Evolutionary conservation across 1,140 invertebrate species (phyloP).

Genomic region (Drosophila parabipectinata): DNA sequence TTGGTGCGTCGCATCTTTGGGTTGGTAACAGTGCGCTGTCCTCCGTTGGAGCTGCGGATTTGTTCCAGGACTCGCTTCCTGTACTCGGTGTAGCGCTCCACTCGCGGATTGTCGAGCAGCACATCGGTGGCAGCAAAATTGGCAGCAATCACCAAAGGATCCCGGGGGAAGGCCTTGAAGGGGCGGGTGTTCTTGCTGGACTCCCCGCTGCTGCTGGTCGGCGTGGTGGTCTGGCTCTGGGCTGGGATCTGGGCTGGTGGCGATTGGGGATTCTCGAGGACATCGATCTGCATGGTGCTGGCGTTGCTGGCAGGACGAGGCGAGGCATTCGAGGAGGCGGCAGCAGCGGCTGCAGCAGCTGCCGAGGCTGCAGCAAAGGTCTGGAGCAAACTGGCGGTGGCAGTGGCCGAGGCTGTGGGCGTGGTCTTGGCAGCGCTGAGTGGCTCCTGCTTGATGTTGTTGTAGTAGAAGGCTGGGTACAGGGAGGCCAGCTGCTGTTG

Average conservation of each 20-base stretch:
- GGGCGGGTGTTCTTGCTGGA: slow-evolving; percentile 84
- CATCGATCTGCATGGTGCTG: slow-evolving; percentile 75
- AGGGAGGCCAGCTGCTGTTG: slow-evolving; percentile 57
- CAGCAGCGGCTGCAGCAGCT: slow-evolving; percentile 16
- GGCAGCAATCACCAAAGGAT: slow-evolving; percentile 86
- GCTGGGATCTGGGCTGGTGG: slow-evolving; percentile 27
- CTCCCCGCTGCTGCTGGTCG: slow-evolving; percentile 56
- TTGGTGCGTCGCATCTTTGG: slow-evolving; percentile 87
- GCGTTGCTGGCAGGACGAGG: slow-evolving; percentile 65
- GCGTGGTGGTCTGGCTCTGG: slow-evolving; percentile 40
- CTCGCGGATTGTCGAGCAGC: slow-evolving; percentile 85
- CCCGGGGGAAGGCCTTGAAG: slow-evolving; percentile 90
- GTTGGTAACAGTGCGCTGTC: slow-evolving; percentile 86
- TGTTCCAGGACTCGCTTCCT: slow-evolving; percentile 87
- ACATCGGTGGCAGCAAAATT: slow-evolving; percentile 84
- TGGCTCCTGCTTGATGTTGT: slow-evolving; percentile 67
- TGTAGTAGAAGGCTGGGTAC: slow-evolving; percentile 73
- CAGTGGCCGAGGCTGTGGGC: slow-evolving; percentile 64
- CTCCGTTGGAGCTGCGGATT: slow-evolving; percentile 87
- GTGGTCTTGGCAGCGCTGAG: slow-evolving; percentile 29
- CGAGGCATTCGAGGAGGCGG: slow-evolving; percentile 23
- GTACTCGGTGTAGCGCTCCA: slow-evolving; percentile 88
- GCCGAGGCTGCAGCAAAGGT: slow-evolving; percentile 33
- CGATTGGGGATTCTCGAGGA: slow-evolving; percentile 65
- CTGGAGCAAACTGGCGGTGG: slow-evolving; percentile 28